Evolutionary conservation across 2,797 vertebrate species (phyloP), one percentile per base, ranked within the genome.

Genomic region (Diplodus sargus): DNA sequence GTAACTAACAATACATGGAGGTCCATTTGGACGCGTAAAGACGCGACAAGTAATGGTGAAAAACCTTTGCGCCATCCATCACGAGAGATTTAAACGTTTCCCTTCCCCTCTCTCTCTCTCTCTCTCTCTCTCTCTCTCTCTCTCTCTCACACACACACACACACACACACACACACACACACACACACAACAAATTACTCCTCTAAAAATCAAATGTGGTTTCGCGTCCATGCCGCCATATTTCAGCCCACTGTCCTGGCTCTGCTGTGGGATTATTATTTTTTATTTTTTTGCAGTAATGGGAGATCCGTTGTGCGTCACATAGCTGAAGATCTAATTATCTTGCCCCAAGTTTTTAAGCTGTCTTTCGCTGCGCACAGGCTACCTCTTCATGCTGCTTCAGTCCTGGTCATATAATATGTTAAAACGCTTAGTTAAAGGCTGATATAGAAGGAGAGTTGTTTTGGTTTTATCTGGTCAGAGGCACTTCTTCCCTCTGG

Each of bases 401-500:
- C 76, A 78, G 85, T 91, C 89, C 77, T 77, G 76, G 17, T 81
- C 76, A 54, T 81, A 65, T 68, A 52, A 65, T 77, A 70, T 73
- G 78, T 79, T 82, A 80, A 84, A 84, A 84, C 85, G 85, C 78
- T 70, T 82, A 82, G 75, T 20, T 74, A 84, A 88, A 82, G 82
- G 83, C 75, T 66, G 72, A 49, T 61, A 60, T 56, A 47, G 67
- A 65, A 65, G 22, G 68, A 65, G 49, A 49, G 76, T 66, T 66
- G 42, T 67, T 82, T 85, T 79, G 70, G 60, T 90, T 94, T 95
- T 98, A 99, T 99, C 98, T 99, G 82, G 97, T 99, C 87, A 99
- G 95, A 84, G 97, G 96, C 76, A 99, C 98, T 93, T 99, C 97
- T 93, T 99, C 98, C 87, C 98, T 95, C 95, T 99, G 98, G 91